Base-by-base conservation (phyloP, 2,888 invertebrate species). In the Drosophila lacicola region DNA sequence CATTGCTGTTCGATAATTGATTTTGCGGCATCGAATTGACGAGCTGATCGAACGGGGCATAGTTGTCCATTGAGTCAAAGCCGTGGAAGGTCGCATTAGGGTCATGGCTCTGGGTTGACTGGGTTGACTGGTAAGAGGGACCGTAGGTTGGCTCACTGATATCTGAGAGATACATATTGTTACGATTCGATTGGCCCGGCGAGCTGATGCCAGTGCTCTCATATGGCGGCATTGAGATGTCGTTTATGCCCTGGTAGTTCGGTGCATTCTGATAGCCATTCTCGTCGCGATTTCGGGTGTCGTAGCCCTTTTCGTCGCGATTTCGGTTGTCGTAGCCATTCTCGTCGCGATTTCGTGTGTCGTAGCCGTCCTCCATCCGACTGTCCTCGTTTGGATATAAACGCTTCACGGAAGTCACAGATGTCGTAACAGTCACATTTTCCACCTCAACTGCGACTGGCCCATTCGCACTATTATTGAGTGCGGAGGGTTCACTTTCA, bases 41-140 rank as follows among this genome's bases (percentile, higher is more conserved):
- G 0, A 74, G 56, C 5, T 77, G 64, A 19, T 85, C 64, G 33
- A 72, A 85, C 9, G 80, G 64, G 0, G 49, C 64, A 68, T 72
- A 82, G 36, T 82, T 85, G 0, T 70, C 66, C 86, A 82, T 80
- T 8, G 86, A 54, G 1, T 54, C 53, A 13, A 72, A 82, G 4
- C 80, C 82, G 6, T 74, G 77, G 34, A 39, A 50, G 9, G 74
- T 56, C 0, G 8, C 47, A 19, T 34, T 61, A 11, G 6, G 25
- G 10, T 13, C 36, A 13, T 13, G 13, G 36, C 11, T 13, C 36
- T 36, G 36, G 17, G 17, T 17, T 17, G 2, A 17, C 36, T 13
- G 4, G 41, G 2, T 41, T 1, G 21, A 19, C 17, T 29, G 11
- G 6, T 29, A 51, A 1, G 64, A 66, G 2, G 69, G 66, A 0